Evolutionary conservation across 1,140 invertebrate genomes (phyloP).

Genomic region (Eriosoma lanigerum): DNA sequence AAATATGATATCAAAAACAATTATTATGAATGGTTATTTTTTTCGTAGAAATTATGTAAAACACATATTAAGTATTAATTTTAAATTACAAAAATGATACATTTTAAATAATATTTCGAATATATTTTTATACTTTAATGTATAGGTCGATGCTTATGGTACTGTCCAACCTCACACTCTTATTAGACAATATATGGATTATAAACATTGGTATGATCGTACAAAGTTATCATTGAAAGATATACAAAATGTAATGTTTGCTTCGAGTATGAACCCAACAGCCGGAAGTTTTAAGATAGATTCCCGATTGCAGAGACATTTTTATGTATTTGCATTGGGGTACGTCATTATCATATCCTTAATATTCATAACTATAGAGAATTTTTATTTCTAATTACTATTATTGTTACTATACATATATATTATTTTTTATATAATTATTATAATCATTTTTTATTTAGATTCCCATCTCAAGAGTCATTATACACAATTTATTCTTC

Average conservation of each 20-base stretch:
- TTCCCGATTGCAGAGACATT: slow-evolving; percentile 87
- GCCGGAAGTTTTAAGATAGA: slow-evolving; percentile 94
- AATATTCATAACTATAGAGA: too few relatives aligned
- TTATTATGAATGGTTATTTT: too few relatives aligned
- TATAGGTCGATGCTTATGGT: slow-evolving; percentile 83
- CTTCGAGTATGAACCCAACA: slow-evolving; percentile 95
- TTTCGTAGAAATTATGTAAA: too few relatives aligned
- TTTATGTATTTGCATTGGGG: slow-evolving; percentile 87
- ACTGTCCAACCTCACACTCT: slow-evolving; percentile 95
- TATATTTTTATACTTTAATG: too few relatives aligned
- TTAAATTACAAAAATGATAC: too few relatives aligned
- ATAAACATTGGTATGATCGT: slow-evolving; percentile 90
- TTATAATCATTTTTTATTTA: slow-evolving; percentile 57
- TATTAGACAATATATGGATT: slow-evolving; percentile 91
- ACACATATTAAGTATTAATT: too few relatives aligned
- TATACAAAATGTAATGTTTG: slow-evolving; percentile 90
- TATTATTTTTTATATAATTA: not conserved
- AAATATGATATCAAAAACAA: too few relatives aligned
- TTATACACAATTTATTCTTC: slow-evolving; percentile 80
- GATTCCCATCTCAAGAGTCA: slow-evolving; percentile 81
- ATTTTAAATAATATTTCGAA: too few relatives aligned
- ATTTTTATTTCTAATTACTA: too few relatives aligned
- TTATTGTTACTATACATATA: too few relatives aligned
- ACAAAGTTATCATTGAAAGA: slow-evolving; percentile 85
- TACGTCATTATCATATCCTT: too few relatives aligned